Evolutionary conservation across 2,113 vertebrate genomes (phyloP), one percentile per base, ranked within the genome.

Genomic region (Tragelaphus strepsiceros): DNA sequence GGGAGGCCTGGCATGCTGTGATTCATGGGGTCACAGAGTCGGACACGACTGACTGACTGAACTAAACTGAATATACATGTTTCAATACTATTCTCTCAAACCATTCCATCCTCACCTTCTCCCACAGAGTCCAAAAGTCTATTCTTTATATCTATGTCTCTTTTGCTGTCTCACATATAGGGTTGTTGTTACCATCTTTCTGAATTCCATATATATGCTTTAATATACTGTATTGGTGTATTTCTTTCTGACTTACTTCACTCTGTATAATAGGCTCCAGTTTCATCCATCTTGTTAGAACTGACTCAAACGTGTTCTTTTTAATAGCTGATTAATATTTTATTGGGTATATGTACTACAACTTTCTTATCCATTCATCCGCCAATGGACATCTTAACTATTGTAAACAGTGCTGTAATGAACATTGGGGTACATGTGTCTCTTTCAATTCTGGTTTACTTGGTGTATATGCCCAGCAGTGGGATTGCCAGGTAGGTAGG

Each of bases 41-140:
- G 0, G 59, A 61, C 26, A 61, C 0, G 11, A 61, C 59, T 61
- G 59, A 61, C 10, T 1, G 0, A 61, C 59, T 61, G 59, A 61
- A 61, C 59, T 30, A 24, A 61, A 28, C 59, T 61, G 59, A 35
- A 35, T 35, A 35, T 2, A 67, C 64, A 35, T 19, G 32, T 67
- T 67, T 21, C 32, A 67, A 21, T 67, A n/a, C 17, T 21, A 67
- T 35, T 11, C 32, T 35, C 64, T 35, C 64, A 67, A 67, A 35
- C 35, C 17, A 35, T 5, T 67, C 17, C 2, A 67, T 21, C 64
- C 17, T 67, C 32, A 67, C 32, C 32, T 67, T 67, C 64, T 35
- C 64, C 17, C 64, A n/a, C 16, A 67, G 64, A 67, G 64, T 67
- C 64, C 64, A 67, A 67, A 67, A 35, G 17, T 35, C 64, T 67